Evolutionary conservation across 2,888 invertebrate genomes (phyloP).

Genomic region (Papilio elwesi): DNA sequence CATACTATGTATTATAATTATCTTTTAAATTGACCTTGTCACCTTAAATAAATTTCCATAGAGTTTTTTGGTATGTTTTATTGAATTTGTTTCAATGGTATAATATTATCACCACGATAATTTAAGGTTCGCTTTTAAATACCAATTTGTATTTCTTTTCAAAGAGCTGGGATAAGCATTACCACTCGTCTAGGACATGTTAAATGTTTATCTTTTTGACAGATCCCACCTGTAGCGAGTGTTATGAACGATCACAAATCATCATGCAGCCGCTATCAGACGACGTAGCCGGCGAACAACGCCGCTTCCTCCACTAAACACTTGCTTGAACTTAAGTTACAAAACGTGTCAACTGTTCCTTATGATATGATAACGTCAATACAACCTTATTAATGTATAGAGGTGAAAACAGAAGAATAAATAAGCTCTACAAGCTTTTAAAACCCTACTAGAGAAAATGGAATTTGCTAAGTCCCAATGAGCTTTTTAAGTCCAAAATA

Average conservation of each 20-base stretch:
- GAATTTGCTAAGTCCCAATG: not conserved
- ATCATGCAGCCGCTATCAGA: slow-evolving; percentile 35
- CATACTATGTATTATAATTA: too few species aligned
- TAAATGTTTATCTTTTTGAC: slow-evolving; percentile 44
- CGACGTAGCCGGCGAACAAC: slow-evolving; percentile 37
- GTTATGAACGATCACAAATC: slow-evolving; percentile 48
- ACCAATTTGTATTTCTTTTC: not conserved
- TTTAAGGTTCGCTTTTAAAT: not conserved
- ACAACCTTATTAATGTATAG: slow-evolving; percentile 3
- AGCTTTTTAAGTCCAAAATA: not conserved
- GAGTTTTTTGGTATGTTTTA: too few species aligned
- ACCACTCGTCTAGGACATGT: slow-evolving; percentile 16
- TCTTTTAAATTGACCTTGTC: too few species aligned
- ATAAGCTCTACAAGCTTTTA: not conserved
- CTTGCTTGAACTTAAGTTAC: slow-evolving; percentile 35
- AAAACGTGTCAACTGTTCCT: slow-evolving; percentile 43
- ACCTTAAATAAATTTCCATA: too few species aligned
- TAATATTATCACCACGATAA: not conserved
- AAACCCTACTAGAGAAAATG: not conserved
- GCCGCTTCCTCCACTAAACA: slow-evolving; percentile 46
- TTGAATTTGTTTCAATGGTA: too few species aligned
- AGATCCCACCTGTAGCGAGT: slow-evolving; percentile 43
- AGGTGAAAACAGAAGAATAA: not conserved
- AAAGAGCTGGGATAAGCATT: not conserved
- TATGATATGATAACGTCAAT: slow-evolving; percentile 44